Evolutionary conservation across 2,888 invertebrate genomes (phyloP).

Genomic region (Anaspis maculata): DNA sequence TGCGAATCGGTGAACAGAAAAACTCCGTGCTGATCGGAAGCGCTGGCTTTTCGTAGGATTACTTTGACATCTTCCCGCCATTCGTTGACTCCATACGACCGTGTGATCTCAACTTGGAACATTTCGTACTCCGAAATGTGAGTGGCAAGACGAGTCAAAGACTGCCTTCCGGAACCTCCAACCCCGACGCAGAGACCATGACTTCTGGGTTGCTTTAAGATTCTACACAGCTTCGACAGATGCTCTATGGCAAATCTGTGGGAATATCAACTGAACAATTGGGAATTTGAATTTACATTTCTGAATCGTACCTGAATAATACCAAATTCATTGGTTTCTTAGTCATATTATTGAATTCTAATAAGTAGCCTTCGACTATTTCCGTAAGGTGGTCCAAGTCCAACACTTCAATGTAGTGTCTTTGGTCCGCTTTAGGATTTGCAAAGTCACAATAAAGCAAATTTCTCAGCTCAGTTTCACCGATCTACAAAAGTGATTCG

Average conservation of each 20-base stretch:
- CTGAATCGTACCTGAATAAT: slow-evolving; percentile 59
- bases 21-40: slow-evolving; percentile 78
- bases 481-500: slow-evolving; percentile 52
- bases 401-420: slow-evolving; percentile 80
- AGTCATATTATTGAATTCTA: slow-evolving; percentile 90
- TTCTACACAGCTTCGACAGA: slow-evolving; percentile 81
- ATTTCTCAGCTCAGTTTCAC: slow-evolving; percentile 73
- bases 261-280: too few relatives aligned
- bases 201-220: slow-evolving; percentile 85
- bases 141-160: slow-evolving; percentile 80
- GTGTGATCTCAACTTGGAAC: slow-evolving; percentile 85
- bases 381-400: slow-evolving; percentile 72
- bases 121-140: slow-evolving; percentile 91
- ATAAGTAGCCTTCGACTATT: slow-evolving; percentile 81
- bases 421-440: slow-evolving; percentile 84
- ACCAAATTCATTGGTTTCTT: slow-evolving; percentile 96
- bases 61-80: slow-evolving; percentile 87
- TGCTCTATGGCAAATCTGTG: slow-evolving; percentile 92
- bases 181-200: slow-evolving; percentile 75
- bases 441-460: slow-evolving; percentile 92
- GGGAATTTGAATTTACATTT: too few relatives aligned
- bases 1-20: slow-evolving; percentile 89
- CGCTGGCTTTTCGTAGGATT: slow-evolving; percentile 70
- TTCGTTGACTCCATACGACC: slow-evolving; percentile 72
- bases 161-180: slow-evolving; percentile 90